phyloP scores from a whole-genome alignment of 2,113 vertebrate species.

The Falco punctatus region DNA sequence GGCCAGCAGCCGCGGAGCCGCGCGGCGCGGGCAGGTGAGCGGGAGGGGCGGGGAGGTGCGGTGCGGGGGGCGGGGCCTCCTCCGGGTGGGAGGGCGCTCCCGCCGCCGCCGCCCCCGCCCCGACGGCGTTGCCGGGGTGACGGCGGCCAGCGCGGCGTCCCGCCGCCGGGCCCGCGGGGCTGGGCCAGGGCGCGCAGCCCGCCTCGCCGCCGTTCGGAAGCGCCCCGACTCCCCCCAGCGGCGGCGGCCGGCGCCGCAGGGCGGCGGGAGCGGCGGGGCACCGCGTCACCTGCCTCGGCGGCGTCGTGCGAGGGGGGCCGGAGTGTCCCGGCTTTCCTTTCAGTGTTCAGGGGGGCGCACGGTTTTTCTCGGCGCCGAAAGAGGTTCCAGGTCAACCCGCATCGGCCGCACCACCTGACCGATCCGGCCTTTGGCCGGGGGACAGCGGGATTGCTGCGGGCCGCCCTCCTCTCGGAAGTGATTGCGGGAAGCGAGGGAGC shows the following conservation, averaged over 20 bases:
- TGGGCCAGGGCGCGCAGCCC: too few relatives aligned
- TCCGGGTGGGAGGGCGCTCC: neutral
- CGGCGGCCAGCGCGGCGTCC: neutral
- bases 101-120: neutral
- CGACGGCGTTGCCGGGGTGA: neutral
- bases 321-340: too few relatives aligned
- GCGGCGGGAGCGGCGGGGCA: neutral
- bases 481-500: neutral
- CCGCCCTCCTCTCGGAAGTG: neutral
- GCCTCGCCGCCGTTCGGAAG: constrained; percentile 77
- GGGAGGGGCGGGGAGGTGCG: neutral
- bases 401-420: rapidly evolving
- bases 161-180: too few relatives aligned
- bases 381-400: neutral
- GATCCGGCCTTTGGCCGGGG: too few relatives aligned
- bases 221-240: constrained; percentile 85
- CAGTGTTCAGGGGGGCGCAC: too few relatives aligned
- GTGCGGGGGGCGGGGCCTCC: neutral
- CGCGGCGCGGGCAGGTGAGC: too few relatives aligned
- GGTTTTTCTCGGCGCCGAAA: rapidly evolving
- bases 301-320: too few relatives aligned
- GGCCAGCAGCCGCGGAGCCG: too few relatives aligned
- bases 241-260: constrained; percentile 38
- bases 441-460: too few relatives aligned
- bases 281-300: too few relatives aligned